These are phyloP conservation scores for Papilio xuthus DNA, from an alignment of 1,140 invertebrate genomes.

Conservation along the genomic window DNA sequence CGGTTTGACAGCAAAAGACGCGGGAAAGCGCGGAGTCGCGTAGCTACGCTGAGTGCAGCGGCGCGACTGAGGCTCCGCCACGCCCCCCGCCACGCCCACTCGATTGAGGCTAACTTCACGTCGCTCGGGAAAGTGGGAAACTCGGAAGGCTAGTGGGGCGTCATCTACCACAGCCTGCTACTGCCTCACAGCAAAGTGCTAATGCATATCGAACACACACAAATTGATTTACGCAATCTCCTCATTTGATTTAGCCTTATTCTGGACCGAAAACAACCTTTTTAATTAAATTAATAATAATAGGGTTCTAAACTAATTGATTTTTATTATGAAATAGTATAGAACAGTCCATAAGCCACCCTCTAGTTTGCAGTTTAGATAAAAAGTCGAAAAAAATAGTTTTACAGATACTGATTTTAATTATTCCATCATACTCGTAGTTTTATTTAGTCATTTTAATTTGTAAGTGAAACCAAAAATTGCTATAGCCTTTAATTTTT, in stretches of 20 bases:
- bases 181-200: slow-evolving; percentile 11
- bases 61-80: slow-evolving; percentile 54
- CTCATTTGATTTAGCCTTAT: not conserved
- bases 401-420: too few relatives aligned
- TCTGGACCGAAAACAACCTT: not conserved
- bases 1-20: slow-evolving; percentile 43
- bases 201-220: not conserved
- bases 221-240: slow-evolving; percentile 15
- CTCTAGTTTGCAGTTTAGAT: too few relatives aligned
- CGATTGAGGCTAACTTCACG: slow-evolving; percentile 64
- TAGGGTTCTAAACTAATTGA: too few relatives aligned
- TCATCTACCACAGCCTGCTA: slow-evolving; percentile 42
- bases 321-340: too few relatives aligned
- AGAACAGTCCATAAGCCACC: too few relatives aligned
- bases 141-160: slow-evolving; percentile 56
- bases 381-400: too few relatives aligned
- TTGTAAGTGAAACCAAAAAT: too few relatives aligned
- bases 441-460: too few relatives aligned
- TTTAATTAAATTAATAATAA: not conserved
- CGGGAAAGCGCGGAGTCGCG: slow-evolving; percentile 57
- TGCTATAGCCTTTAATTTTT: too few relatives aligned
- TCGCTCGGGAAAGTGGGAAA: slow-evolving; percentile 70
- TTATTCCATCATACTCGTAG: too few relatives aligned
- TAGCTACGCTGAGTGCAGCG: slow-evolving; percentile 41
- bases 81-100: slow-evolving; percentile 68